Conservation (phyloP, 2,888 invertebrate species). For the Helicoverpa assulta region DNA sequence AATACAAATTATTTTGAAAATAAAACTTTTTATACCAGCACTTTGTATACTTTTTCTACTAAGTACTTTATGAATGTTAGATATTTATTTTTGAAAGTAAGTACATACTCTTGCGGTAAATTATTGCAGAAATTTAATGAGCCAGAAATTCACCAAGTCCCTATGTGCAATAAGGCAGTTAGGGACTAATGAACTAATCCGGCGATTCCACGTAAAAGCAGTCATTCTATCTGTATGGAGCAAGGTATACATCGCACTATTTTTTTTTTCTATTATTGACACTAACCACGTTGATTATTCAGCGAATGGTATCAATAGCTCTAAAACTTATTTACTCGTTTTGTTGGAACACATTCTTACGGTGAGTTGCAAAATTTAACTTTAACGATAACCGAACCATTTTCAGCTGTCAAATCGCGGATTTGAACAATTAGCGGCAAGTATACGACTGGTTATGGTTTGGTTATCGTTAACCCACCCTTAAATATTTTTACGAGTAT, state of each 20-base stretch:
- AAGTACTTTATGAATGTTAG: no score
- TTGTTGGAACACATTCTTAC: background rate
- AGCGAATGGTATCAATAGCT: slow-evolving; percentile 6
- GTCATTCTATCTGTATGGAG: slow-evolving; percentile 9
- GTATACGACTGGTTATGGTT: no score
- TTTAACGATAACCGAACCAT: no score
- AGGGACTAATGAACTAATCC: background rate
- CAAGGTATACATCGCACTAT: slow-evolving; percentile 17
- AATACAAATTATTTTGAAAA: no score
- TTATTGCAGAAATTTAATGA: background rate
- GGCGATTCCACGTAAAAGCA: slow-evolving; percentile 20
- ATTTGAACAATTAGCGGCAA: no score
- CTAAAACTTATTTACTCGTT: background rate
- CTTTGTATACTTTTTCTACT: no score
- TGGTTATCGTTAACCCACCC: no score
- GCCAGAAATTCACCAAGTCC: background rate
- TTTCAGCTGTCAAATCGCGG: no score
- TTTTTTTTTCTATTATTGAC: slow-evolving; percentile 36
- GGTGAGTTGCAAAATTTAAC: no score
- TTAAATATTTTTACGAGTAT: background rate
- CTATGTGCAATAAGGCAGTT: slow-evolving; percentile 26
- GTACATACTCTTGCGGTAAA: no score
- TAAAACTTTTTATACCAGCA: no score
- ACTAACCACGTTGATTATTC: slow-evolving; percentile 45
- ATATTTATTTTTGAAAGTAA: no score